Evolutionary conservation across 1,140 invertebrate genomes (phyloP).

Genomic region (Xylocopa sonorina): DNA sequence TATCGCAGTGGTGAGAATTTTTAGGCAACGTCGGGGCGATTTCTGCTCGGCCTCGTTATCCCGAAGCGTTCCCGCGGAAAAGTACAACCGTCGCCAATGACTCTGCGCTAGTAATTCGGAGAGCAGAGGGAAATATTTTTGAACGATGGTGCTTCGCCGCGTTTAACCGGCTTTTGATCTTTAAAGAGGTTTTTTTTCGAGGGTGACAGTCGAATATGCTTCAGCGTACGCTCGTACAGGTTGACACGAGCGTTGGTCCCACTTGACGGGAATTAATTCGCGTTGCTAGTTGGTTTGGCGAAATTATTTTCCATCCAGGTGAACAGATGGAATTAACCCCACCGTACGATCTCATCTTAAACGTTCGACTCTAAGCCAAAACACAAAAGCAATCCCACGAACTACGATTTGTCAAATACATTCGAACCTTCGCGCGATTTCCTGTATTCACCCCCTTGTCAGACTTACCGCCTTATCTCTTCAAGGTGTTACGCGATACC

Average conservation of each 20-base stretch:
- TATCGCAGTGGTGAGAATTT: neutral
- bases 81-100: neutral
- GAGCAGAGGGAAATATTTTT: no score
- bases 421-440: no score
- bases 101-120: neutral
- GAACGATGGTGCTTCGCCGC: neutral
- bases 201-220: no score
- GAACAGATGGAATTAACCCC: no score
- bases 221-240: neutral
- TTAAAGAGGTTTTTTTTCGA: neutral
- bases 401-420: no score
- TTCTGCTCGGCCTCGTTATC: neutral
- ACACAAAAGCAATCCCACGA: no score
- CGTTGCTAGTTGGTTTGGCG: neutral
- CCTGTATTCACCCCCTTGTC: no score
- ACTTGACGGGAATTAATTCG: neutral
- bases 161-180: neutral
- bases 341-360: no score
- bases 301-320: no score
- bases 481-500: no score
- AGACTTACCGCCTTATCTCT: no score
- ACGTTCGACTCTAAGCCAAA: no score
- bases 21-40: neutral
- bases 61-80: conserved; percentile 9
- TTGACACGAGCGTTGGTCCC: neutral